A percentile compares a stretch with the other conserved stretches of the same genome.
Conservation (phyloP, 2,797 vertebrate species). For the Cyclura pinguis region DNA sequence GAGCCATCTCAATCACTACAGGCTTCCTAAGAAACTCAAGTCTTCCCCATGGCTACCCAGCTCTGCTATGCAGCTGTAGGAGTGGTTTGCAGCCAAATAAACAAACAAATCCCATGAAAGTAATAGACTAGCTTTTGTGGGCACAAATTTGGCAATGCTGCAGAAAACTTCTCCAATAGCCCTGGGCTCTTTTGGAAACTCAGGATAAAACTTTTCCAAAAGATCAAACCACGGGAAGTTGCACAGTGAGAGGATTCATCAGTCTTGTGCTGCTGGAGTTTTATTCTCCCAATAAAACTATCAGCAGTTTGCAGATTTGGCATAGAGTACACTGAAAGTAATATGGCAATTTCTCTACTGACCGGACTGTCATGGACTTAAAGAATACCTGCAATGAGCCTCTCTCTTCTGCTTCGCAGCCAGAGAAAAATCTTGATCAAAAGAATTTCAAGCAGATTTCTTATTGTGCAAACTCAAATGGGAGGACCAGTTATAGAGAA, state of each 20-base stretch:
- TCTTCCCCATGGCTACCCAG: constrained; percentile 72
- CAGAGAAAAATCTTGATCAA: neutral
- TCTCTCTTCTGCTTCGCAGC: neutral
- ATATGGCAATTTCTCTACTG: neutral
- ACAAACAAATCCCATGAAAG: constrained; percentile 40
- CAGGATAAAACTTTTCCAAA: constrained; percentile 47
- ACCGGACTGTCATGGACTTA: neutral
- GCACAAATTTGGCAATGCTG: constrained; percentile 31
- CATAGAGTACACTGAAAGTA: neutral
- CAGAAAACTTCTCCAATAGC: constrained; percentile 45
- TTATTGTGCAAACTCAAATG: constrained; percentile 14
- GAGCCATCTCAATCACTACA: constrained; percentile 73
- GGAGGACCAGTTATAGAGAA: neutral
- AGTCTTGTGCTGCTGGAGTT: neutral
- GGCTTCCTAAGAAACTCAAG: constrained; percentile 75
- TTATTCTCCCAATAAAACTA: constrained; percentile 27
- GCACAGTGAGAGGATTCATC: constrained; percentile 24
- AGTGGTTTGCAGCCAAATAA: constrained; percentile 44
- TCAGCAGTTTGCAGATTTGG: constrained; percentile 15
- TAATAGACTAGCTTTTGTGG: constrained; percentile 41
- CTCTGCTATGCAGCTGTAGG: constrained; percentile 44
- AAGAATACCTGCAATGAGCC: neutral
- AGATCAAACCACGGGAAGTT: constrained; percentile 27
- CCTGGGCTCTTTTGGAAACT: constrained; percentile 31
- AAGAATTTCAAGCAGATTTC: neutral